Evolutionary conservation across 2,888 invertebrate genomes (phyloP).

Genomic region (Eretmocerus hayati): DNA sequence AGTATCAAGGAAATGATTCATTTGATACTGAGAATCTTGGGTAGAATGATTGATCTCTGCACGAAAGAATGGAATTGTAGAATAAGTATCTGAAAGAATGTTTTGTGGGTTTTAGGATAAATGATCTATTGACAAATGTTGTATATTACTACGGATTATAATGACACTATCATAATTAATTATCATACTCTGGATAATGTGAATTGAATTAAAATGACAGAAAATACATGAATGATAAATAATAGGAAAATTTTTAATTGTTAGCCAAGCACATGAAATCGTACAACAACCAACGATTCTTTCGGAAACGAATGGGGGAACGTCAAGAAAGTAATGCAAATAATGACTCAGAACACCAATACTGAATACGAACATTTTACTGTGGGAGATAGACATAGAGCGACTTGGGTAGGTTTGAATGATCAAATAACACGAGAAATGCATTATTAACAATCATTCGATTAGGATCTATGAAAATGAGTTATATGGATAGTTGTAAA

Average conservation of each 20-base stretch:
- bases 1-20: conserved; percentile 12
- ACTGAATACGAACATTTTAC: conserved; percentile 20
- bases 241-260: conserved; percentile 46
- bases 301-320: conserved; percentile 5
- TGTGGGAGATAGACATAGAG: conserved; percentile 23
- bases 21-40: neutral
- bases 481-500: conserved; percentile 29
- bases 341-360: conserved; percentile 21
- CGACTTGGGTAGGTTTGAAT: conserved; percentile 17
- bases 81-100: conserved; percentile 27
- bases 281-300: conserved; percentile 27
- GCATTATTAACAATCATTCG: conserved; percentile 31
- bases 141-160: conserved; percentile 48
- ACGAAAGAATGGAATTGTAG: neutral
- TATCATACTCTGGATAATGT: conserved; percentile 46
- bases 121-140: conserved; percentile 48
- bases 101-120: conserved; percentile 44
- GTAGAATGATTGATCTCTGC: neutral
- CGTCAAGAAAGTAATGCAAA: conserved; percentile 17
- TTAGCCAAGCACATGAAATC: conserved; percentile 38
- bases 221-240: conserved; percentile 39
- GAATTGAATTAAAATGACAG: conserved; percentile 43
- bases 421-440: conserved; percentile 24
- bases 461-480: conserved; percentile 16
- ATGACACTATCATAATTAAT: conserved; percentile 47